These are phyloP conservation scores for Plecotus auritus DNA, from an alignment of 2,113 vertebrate genomes.

Conservation along the genomic window DNA sequence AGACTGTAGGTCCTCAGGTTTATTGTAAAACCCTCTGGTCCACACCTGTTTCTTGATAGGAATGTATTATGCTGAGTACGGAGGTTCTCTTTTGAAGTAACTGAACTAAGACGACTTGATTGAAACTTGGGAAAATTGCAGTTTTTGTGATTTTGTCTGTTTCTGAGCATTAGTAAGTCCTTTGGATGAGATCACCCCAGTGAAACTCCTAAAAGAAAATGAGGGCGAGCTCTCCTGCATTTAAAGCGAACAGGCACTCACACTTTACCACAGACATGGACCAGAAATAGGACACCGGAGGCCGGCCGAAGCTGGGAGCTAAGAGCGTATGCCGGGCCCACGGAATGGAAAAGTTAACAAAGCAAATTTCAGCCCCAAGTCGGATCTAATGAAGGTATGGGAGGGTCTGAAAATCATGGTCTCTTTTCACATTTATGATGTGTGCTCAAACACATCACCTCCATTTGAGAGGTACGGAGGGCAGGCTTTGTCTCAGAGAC, in stretches of 20 bases:
- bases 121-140: not conserved
- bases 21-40: not conserved
- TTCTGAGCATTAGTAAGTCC: not conserved
- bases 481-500: not conserved
- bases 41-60: not conserved
- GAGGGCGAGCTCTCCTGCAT: not conserved
- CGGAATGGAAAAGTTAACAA: too few species aligned
- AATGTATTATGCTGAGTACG: not conserved
- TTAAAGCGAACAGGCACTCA: not conserved
- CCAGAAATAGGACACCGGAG: accelerated
- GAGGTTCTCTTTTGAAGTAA: not conserved
- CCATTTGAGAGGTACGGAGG: not conserved
- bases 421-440: not conserved
- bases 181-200: not conserved
- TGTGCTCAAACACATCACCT: not conserved
- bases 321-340: accelerated
- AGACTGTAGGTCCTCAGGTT: not conserved
- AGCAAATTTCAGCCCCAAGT: too few species aligned
- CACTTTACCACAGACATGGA: not conserved
- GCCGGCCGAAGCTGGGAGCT: accelerated
- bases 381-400: not conserved
- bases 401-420: too few species aligned
- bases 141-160: not conserved
- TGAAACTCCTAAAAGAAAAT: not conserved
- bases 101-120: not conserved